Base-by-base conservation (phyloP, 2,888 invertebrate genomes). In the Platycheirus rosarum region DNA sequence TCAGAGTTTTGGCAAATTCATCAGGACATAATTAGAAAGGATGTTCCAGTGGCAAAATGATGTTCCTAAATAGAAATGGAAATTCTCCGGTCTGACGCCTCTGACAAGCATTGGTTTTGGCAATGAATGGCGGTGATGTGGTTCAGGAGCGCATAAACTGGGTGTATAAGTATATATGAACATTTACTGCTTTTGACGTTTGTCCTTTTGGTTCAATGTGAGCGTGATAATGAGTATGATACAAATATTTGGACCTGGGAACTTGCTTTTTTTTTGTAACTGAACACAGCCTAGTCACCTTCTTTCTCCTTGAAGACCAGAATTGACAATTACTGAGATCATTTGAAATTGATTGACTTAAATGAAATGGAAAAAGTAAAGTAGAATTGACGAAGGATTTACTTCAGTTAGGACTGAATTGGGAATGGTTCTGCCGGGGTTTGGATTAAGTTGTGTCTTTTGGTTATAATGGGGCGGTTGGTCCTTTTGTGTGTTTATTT, bases 271-370 rank as follows among this genome's bases (percentile, higher is more conserved):
- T 66, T 65, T 7, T 4, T 37, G 29, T 40, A 60, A 55, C 63
- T 57, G 42, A 32, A 62, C 46, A 20, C 1, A 3, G 16, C 69
- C 66, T 14, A 26, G 11, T 16, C 44, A 7, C 20, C 49, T 13
- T n/a, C n/a, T n/a, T n/a, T n/a, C n/a, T n/a, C n/a, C n/a, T n/a
- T n/a, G n/a, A n/a, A 37, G 9, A 7, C 32, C 4, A 55, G 23
- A 57, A 68, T 76, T 71, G 77, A 48, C 69, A 82, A 82, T 82
- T 82, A 82, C 71, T 82, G 71, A 77, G 71, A 82, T 76, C 80
- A 73, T 68, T 68, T 55, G 63, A 48, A 77, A 73, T 77, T 82
- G 82, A 82, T 82, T 77, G 82, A 73, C 80, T 80, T 60, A 60
- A 70, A 76, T 76, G 76, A 80, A 70, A 80, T 65, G 70, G 18